Evolutionary conservation across 2,797 vertebrate species (phyloP), one percentile per base, ranked within the genome.

Genomic region (Propithecus perrieri): DNA sequence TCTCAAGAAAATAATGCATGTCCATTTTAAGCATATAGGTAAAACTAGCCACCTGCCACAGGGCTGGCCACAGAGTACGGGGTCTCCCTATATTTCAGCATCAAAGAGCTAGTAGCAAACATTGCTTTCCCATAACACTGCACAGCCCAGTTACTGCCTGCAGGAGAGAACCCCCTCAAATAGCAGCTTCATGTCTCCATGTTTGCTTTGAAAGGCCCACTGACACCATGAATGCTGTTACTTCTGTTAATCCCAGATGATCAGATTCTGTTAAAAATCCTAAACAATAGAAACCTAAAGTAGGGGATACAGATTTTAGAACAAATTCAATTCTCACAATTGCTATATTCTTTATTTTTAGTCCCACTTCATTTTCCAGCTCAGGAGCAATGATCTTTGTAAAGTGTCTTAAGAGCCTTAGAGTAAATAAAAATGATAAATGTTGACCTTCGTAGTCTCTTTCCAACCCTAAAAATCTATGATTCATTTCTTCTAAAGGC

Each of bases 401-500:
- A 53, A 96, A 95, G 72, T 72, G 26, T 85, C 59, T 81, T 88
- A 84, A 94, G 61, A 87, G 61, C 0, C 17, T 87, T 63, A 28
- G 1, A 78, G 55, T 93, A 71, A 97, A 87, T 81, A 96, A 93
- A 92, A 96, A 72, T 57, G 24, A 80, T 75, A 91, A 84, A 79
- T 74, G 53, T 83, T 96, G 85, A 86, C 46, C 74, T 71, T 78
- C 53, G 7, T 10, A 20, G 71, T 87, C 76, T 94, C 79, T 76
- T 95, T 89, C 89, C 84, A 94, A 55, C 9, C 30, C 57, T 92
- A 96, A 92, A 94, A 83, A 46, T 94, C 74, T 83, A 41, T 78
- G 76, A 90, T 80, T 85, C 6, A 0, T 85, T 96, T 95, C 41
- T 87, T 81, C 67, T 83, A 48, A 71, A 74, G 24, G 26, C 41